Percentiles rank a stretch among this genome's conserved stretches.
Evolutionary conservation across 2,888 invertebrate species (phyloP).

Genomic region (Leucoma salicis): DNA sequence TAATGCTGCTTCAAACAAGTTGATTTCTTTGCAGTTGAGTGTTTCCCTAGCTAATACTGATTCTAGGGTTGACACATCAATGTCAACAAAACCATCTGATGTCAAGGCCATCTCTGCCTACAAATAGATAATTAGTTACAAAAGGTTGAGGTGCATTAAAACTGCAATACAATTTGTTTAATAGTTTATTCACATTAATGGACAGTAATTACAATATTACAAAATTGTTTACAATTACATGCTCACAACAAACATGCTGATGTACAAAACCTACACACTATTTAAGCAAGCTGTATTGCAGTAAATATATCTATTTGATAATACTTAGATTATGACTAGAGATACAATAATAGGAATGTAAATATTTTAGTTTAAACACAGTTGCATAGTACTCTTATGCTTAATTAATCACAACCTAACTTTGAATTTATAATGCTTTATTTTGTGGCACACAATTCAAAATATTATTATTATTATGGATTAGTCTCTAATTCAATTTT

Average conservation of each 20-base stretch:
- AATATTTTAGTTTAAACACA: conserved; percentile 19
- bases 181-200: conserved; percentile 67
- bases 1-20: conserved; percentile 94
- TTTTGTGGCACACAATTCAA: conserved; percentile 41
- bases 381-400: conserved; percentile 40
- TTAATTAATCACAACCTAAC: conserved; percentile 73
- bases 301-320: conserved; percentile 46
- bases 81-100: conserved; percentile 97
- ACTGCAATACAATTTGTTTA: conserved; percentile 82
- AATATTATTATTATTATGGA: conserved; percentile 5
- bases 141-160: conserved; percentile 62
- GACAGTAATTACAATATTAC: conserved; percentile 50
- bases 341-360: conserved; percentile 37
- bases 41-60: conserved; percentile 96
- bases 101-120: conserved; percentile 97
- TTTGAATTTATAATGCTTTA: conserved; percentile 45
- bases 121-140: conserved; percentile 51
- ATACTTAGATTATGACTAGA: conserved; percentile 50
- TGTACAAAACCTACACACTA: conserved; percentile 30
- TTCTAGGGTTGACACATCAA: conserved; percentile 95
- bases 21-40: conserved; percentile 96
- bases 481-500: conserved; percentile 6
- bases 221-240: conserved; percentile 57
- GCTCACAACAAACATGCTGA: conserved; percentile 53
- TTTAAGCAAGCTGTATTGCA: conserved; percentile 76